These are phyloP conservation scores for Diogma glabrata DNA, from an alignment of 2,888 invertebrate species.

Conservation along the genomic window DNA sequence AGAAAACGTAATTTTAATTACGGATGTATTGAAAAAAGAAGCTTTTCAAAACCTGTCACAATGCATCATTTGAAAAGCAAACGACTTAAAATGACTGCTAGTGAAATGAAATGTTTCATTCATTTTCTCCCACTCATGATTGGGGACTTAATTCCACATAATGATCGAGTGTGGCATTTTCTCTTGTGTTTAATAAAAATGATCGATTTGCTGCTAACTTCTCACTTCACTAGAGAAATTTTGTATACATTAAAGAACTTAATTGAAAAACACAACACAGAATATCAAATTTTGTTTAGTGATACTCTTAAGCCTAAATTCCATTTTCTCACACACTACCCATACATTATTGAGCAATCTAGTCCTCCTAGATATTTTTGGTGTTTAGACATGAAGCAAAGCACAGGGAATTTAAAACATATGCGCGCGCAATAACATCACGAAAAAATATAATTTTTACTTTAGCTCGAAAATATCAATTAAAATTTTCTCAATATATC, in stretches of 20 bases:
- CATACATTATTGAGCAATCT: background rate
- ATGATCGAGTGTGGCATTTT: background rate
- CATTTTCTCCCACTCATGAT: background rate
- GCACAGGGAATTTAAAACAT: constrained; percentile 2
- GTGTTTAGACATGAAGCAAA: constrained; percentile 2
- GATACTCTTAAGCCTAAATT: background rate
- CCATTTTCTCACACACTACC: background rate
- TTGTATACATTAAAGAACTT: background rate
- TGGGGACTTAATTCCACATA: background rate
- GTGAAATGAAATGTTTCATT: constrained; percentile 11
- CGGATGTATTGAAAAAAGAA: constrained; percentile 20
- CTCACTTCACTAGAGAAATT: background rate
- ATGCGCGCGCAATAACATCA: background rate
- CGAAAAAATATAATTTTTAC: background rate
- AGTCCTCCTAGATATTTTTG: background rate
- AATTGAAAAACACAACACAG: constrained; percentile 11
- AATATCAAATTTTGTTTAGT: background rate
- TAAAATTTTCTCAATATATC: constrained; percentile 11
- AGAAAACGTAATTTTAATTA: constrained; percentile 22
- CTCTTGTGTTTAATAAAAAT: background rate
- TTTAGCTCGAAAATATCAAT: background rate
- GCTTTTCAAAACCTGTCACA: constrained; percentile 18
- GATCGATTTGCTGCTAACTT: background rate
- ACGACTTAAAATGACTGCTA: constrained; percentile 7
- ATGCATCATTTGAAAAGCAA: constrained; percentile 13